phyloP scores from a whole-genome alignment of 1,140 invertebrate species.

The Coptotermes formosanus region DNA sequence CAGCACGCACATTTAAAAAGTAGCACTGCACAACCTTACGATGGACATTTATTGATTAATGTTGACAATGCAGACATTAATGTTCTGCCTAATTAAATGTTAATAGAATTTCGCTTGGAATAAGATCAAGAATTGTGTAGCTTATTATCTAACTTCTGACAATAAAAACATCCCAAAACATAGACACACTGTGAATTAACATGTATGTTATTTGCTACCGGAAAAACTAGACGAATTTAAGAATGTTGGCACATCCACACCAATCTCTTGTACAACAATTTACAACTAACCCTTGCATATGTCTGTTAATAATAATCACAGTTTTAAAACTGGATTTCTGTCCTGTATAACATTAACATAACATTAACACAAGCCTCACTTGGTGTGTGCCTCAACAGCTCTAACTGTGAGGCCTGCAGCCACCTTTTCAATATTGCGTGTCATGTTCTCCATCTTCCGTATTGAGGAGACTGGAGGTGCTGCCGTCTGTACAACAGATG shows the following conservation, averaged over 20 bases:
- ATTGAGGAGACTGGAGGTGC: slow-evolving; percentile 33
- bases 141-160: not conserved
- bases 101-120: not conserved
- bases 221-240: no score
- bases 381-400: slow-evolving; percentile 36
- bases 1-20: no score
- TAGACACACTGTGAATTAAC: not conserved
- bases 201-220: not conserved
- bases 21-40: not conserved
- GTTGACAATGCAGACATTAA: not conserved
- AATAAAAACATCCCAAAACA: slow-evolving; percentile 1
- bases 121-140: not conserved
- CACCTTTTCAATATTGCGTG: slow-evolving; percentile 42
- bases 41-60: slow-evolving; percentile 7
- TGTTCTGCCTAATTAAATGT: not conserved
- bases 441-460: slow-evolving; percentile 43
- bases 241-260: no score
- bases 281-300: no score
- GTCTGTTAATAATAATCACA: no score
- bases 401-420: slow-evolving; percentile 41
- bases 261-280: no score
- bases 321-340: no score
- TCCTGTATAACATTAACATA: no score
- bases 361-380: not conserved
- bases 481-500: no score